Evolutionary conservation across 92 coral and sea anemone genomes (phyloP), one percentile per base, ranked within the genome.

Genomic region (Zoanthus gigantus): DNA sequence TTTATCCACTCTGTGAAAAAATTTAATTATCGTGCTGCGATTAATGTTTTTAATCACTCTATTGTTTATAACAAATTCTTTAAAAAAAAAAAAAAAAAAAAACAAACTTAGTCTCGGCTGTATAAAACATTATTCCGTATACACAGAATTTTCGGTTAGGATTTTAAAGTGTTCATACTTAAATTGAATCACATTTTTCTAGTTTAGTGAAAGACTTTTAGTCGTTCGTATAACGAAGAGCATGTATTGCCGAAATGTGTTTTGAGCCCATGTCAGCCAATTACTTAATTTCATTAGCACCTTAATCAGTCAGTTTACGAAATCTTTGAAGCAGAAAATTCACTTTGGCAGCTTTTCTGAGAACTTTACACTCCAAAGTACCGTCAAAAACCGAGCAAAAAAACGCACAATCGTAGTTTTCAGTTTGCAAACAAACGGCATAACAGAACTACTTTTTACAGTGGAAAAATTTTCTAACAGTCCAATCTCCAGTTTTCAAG

Each of bases 201-300:
- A 48, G 47, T 18, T 46, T 50, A 48, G 32, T 74, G 79, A 29
- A n/a, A 75, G 14, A 75, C 18, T 75, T 75, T 75, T 37, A 47
- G 31, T 48, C 63, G 80, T 53, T 48, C 61, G 34, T 65, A n/a
- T 67, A 44, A 58, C 37, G 85, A 81, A 54, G 75, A 63, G 85
- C n/a, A 44, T 14, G 45, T 32, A 47, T 47, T 81, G 66, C 85
- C 85, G 85, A 81, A 65, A 66, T 58, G 63, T 65, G 75, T 44
- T 81, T 67, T 18, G 18, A 8, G 66, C 85, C 67, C 85, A 45
- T 81, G 67, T 74, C 74, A 71, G 75, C 85, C 75, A 65, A 81
- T 81, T 81, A 81, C 61, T 48, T 81, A 81, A 81, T 81, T 81
- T 81, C 85, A 81, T 81, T 81, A 81, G 65, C 85, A 81, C 85